Evolutionary conservation across 2,113 vertebrate species (phyloP).

Genomic region (Caloenas nicobarica): DNA sequence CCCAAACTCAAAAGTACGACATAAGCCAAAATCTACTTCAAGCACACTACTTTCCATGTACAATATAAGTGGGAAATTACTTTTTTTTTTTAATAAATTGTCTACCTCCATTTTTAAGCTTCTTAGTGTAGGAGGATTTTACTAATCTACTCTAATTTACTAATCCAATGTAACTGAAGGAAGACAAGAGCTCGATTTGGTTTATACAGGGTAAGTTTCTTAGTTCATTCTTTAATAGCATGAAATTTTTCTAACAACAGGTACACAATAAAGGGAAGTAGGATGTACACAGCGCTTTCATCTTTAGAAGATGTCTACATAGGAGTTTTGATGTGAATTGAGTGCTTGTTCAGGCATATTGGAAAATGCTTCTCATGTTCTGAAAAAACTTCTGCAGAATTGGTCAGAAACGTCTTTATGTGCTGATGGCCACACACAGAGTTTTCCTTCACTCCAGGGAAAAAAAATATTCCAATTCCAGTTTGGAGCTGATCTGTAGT

Average conservation of each 20-base stretch:
- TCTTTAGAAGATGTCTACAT: not conserved
- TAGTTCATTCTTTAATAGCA: conserved; percentile 17
- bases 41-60: not conserved
- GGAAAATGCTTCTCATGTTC: not conserved
- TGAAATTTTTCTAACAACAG: not conserved
- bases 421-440: not conserved
- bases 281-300: not conserved
- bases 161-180: conserved; percentile 19
- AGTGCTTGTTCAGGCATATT: not conserved
- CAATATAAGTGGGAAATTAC: not conserved
- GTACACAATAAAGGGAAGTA: not conserved
- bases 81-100: not conserved
- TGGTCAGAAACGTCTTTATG: not conserved
- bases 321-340: not conserved
- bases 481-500: not conserved
- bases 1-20: not conserved
- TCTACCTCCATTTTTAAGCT: conserved; percentile 5
- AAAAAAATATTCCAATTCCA: not conserved
- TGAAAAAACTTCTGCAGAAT: not conserved
- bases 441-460: not conserved
- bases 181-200: not conserved
- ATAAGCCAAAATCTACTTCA: not conserved
- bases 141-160: conserved; percentile 37
- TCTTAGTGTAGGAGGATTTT: conserved; percentile 6
- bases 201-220: not conserved